Evolutionary conservation across 2,888 invertebrate genomes (phyloP).

Genomic region (Pecten maximus): DNA sequence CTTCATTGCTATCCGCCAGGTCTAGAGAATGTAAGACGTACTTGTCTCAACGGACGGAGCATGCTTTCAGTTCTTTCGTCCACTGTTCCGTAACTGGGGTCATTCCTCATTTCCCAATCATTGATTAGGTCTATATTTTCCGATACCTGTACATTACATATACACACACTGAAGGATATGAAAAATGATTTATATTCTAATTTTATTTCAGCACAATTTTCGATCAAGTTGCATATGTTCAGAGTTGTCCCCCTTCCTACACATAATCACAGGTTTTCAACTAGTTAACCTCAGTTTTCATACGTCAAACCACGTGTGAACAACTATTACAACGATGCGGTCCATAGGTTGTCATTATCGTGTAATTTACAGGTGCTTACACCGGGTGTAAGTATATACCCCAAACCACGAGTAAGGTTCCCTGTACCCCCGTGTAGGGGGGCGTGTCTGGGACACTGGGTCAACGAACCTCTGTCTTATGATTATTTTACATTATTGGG

Average conservation of each 20-base stretch:
- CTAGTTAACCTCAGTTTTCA: neutral
- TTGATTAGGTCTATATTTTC: too few species aligned
- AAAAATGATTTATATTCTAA: too few species aligned
- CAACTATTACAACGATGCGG: neutral
- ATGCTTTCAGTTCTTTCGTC: too few species aligned
- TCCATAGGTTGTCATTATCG: neutral
- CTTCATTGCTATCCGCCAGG: too few species aligned
- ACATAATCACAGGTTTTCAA: neutral
- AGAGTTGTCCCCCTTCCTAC: neutral
- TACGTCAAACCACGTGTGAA: neutral
- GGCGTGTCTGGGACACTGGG: neutral
- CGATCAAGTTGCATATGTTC: too few species aligned
- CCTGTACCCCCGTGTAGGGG: neutral
- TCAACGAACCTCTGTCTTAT: conserved; percentile 24
- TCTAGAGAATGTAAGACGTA: too few species aligned
- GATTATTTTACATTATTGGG: neutral
- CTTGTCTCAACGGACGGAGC: too few species aligned
- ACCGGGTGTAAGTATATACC: neutral
- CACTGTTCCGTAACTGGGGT: too few species aligned
- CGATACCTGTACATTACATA: too few species aligned
- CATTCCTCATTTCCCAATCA: too few species aligned
- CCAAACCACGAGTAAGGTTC: neutral
- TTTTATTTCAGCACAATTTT: too few species aligned
- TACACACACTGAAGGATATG: too few species aligned
- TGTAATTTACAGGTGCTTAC: conserved; percentile 14